phyloP scores from a whole-genome alignment of 2,888 invertebrate species.

The Machimus rusticus region DNA sequence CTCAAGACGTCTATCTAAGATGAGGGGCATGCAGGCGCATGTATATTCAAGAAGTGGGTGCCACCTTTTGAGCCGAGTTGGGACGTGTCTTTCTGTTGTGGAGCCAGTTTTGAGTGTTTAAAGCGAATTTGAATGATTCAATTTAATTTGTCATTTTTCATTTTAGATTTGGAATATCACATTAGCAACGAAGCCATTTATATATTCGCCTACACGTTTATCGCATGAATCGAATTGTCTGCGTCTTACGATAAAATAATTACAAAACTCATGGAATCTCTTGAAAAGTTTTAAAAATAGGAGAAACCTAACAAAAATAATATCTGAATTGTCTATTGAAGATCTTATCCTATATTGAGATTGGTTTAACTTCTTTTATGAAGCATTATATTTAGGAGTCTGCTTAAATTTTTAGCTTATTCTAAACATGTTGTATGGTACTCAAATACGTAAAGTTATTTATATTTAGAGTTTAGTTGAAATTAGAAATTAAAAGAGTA shows the following conservation, averaged over 20 bases:
- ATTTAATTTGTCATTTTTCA: background rate
- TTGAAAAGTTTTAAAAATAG: background rate
- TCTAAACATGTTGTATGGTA: background rate
- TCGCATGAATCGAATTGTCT: background rate
- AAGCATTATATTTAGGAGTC: background rate
- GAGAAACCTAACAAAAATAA: background rate
- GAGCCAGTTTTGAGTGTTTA: background rate
- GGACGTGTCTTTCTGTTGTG: background rate
- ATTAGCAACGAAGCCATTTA: background rate
- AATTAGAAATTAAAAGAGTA: too few species aligned
- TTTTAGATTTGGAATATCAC: background rate
- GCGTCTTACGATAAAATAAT: background rate
- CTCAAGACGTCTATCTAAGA: background rate
- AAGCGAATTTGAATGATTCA: background rate
- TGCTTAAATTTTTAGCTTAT: background rate
- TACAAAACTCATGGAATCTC: background rate
- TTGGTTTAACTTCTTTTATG: background rate
- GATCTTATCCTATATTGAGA: background rate
- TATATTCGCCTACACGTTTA: background rate
- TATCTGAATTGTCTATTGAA: background rate
- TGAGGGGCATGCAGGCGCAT: background rate
- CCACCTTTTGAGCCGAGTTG: background rate
- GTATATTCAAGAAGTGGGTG: background rate
- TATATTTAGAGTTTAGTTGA: too few species aligned
- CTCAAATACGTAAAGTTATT: too few species aligned